Percentiles rank a stretch among this genome's conserved stretches.
Evolutionary conservation across 2,888 invertebrate genomes (phyloP).

Genomic region (Cheilosia scutellata): DNA sequence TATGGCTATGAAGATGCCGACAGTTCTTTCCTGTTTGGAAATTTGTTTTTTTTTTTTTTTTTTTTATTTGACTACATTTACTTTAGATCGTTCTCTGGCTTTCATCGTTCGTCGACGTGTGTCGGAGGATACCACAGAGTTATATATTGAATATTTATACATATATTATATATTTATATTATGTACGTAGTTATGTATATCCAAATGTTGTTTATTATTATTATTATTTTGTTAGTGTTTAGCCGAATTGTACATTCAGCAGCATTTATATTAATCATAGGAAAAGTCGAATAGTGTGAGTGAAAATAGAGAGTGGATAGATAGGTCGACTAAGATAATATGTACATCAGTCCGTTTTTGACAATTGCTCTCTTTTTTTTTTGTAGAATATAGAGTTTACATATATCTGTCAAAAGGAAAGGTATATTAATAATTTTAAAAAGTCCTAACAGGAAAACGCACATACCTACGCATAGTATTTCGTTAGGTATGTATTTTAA

Average conservation of each 20-base stretch:
- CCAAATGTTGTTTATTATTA: constrained; percentile 9
- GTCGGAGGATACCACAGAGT: constrained; percentile 13
- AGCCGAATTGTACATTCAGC: too few relatives aligned
- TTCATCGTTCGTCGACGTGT: constrained; percentile 25
- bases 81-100: constrained; percentile 27
- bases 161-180: constrained; percentile 7
- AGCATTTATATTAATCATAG: too few relatives aligned
- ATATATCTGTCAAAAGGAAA: too few relatives aligned
- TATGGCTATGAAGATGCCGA: constrained; percentile 31
- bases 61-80: constrained; percentile 14
- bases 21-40: constrained; percentile 57
- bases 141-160: constrained; percentile 39
- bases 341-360: too few relatives aligned
- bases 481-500: too few relatives aligned
- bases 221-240: neutral
- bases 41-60: constrained; percentile 46
- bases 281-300: neutral
- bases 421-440: too few relatives aligned
- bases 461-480: too few relatives aligned
- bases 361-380: too few relatives aligned
- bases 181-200: too few relatives aligned
- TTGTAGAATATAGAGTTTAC: too few relatives aligned
- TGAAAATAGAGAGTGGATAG: too few relatives aligned
- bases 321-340: neutral
- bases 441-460: too few relatives aligned